Percentiles rank a stretch among this genome's conserved stretches.
These are phyloP conservation scores for Catharus ustulatus DNA, from an alignment of 2,797 vertebrate genomes.

Conservation along the genomic window DNA sequence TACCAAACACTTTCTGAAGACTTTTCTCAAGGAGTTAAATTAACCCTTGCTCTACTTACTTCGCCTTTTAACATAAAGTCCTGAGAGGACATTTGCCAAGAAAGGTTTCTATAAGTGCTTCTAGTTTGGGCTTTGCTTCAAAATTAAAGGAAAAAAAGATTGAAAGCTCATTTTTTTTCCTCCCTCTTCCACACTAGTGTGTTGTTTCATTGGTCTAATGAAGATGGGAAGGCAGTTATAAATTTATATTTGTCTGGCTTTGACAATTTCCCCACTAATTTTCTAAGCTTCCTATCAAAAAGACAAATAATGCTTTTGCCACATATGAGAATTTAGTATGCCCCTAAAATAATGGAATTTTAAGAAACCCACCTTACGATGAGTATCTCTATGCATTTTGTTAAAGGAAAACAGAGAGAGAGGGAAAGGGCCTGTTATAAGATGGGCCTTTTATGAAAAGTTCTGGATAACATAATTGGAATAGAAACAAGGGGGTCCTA, in stretches of 20 bases:
- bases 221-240: not conserved
- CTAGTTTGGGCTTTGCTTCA: not conserved
- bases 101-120: not conserved
- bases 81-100: not conserved
- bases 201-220: not conserved
- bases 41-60: not conserved
- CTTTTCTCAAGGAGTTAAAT: not conserved
- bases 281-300: not conserved
- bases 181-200: not conserved
- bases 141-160: not conserved
- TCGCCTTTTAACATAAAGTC: not conserved
- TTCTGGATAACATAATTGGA: constrained; percentile 46
- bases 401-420: not conserved
- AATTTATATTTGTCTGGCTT: not conserved
- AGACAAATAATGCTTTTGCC: not conserved
- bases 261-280: not conserved
- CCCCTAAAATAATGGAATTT: not conserved
- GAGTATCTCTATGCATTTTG: not conserved
- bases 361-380: not conserved
- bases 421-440: not conserved
- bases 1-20: not conserved
- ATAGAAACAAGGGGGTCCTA: constrained; percentile 53
- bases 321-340: not conserved
- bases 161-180: not conserved
- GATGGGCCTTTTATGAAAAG: constrained; percentile 20